phyloP scores from a whole-genome alignment of 2,888 invertebrate genomes.

The Machimus rusticus region DNA sequence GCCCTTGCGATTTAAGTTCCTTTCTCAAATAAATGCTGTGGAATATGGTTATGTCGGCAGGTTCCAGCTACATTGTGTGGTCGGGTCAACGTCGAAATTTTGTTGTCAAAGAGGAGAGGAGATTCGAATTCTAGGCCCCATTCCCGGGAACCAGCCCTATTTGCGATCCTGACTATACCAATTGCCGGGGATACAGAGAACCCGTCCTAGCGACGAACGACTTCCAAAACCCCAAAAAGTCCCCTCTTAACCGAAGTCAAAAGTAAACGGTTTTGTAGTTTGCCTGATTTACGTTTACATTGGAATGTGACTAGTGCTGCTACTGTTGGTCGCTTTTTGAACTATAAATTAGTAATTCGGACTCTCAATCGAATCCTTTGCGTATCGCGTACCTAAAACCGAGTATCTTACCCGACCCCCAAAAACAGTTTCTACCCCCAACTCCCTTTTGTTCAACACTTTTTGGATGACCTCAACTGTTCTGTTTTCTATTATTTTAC shows the following conservation, averaged over 20 bases:
- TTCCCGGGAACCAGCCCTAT: background rate
- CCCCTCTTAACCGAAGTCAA: slow-evolving; percentile 20
- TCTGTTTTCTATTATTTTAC: background rate
- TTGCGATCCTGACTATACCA: background rate
- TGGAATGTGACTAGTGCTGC: slow-evolving; percentile 39
- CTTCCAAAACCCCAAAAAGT: slow-evolving; percentile 33
- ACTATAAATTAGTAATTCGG: slow-evolving; percentile 46
- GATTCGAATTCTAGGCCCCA: background rate
- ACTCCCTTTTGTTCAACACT: background rate
- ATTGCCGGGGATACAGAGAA: background rate
- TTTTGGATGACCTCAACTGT: background rate
- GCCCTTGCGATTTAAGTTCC: slow-evolving; percentile 23
- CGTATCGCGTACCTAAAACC: background rate
- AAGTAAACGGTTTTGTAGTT: slow-evolving; percentile 34
- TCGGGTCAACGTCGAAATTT: slow-evolving; percentile 33
- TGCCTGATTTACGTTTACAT: slow-evolving; percentile 35
- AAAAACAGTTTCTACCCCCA: background rate
- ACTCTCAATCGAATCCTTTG: background rate
- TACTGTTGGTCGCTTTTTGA: slow-evolving; percentile 39
- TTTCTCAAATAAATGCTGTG: slow-evolving; percentile 33
- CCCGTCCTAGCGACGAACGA: background rate
- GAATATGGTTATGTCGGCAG: slow-evolving; percentile 28
- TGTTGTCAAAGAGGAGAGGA: slow-evolving; percentile 16
- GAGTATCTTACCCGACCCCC: background rate
- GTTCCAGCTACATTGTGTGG: slow-evolving; percentile 25